phyloP scores from a whole-genome alignment of 2,113 vertebrate genomes.

The Callorhinus ursinus region DNA sequence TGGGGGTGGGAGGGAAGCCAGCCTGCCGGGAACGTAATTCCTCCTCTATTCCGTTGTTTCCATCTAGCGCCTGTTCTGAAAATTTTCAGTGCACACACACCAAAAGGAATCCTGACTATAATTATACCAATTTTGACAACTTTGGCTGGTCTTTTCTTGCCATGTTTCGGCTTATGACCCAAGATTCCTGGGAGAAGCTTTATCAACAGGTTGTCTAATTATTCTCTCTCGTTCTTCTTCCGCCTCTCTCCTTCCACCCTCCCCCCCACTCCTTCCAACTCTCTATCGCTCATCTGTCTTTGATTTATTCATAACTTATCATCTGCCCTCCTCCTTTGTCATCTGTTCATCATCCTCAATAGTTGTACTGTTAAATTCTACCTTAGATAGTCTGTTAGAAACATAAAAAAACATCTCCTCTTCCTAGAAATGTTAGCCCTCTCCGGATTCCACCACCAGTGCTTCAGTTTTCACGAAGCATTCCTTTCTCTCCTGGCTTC shows the following conservation, averaged over 20 bases:
- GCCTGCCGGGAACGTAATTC: not conserved
- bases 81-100: not conserved
- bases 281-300: not conserved
- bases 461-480: not conserved
- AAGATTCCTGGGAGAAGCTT: conserved; percentile 81
- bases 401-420: not conserved
- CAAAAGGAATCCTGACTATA: conserved; percentile 55
- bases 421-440: not conserved
- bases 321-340: not conserved
- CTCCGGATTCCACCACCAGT: not conserved
- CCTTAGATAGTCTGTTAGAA: conserved; percentile 22
- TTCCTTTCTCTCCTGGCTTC: not conserved
- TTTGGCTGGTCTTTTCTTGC: conserved; percentile 79
- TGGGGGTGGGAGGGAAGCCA: too few relatives aligned
- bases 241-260: not conserved
- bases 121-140: conserved; percentile 76
- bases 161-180: conserved; percentile 82
- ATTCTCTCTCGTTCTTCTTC: not conserved
- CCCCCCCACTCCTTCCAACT: too few relatives aligned
- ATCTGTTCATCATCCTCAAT: not conserved
- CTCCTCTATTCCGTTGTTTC: conserved; percentile 55
- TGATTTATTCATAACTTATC: not conserved
- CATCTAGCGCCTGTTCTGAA: conserved; percentile 57
- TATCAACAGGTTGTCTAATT: conserved; percentile 74
- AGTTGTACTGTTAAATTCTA: not conserved